A percentile compares a stretch with the other conserved stretches of the same genome.
Conservation (phyloP, 1,140 invertebrate genomes). For the Drosophila bocqueti region DNA sequence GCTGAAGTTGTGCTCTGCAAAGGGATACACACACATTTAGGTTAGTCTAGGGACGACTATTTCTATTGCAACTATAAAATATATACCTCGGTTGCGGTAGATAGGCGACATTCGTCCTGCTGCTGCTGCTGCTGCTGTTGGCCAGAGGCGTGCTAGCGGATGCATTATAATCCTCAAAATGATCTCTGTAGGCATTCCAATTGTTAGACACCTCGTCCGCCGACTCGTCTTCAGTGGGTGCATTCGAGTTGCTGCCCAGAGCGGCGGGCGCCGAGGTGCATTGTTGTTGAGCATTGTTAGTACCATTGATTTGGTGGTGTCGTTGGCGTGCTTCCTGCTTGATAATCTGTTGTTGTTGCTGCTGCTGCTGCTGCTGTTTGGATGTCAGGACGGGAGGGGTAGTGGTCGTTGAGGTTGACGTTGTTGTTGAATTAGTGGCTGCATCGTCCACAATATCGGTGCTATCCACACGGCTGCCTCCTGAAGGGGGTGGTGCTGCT, state of each 20-base stretch:
- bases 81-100: slow-evolving; percentile 36
- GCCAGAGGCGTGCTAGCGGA: background rate
- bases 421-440: slow-evolving; percentile 66
- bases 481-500: background rate
- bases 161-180: slow-evolving; percentile 55
- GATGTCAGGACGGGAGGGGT: slow-evolving; percentile 57
- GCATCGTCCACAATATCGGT: slow-evolving; percentile 66
- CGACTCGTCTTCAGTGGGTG: slow-evolving; percentile 67
- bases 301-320: slow-evolving; percentile 57
- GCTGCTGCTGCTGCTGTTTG: slow-evolving; percentile 14
- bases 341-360: slow-evolving; percentile 44
- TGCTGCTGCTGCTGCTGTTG: slow-evolving; percentile 22
- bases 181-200: slow-evolving; percentile 61
- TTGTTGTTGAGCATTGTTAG: slow-evolving; percentile 52
- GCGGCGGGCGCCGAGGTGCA: slow-evolving; percentile 18
- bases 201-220: slow-evolving; percentile 68
- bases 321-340: slow-evolving; percentile 42
- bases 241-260: slow-evolving; percentile 65
- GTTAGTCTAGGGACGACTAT: background rate
- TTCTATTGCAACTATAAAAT: too few species aligned
- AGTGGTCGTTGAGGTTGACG: slow-evolving; percentile 62
- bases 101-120: slow-evolving; percentile 41
- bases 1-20: slow-evolving; percentile 38
- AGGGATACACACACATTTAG: background rate
- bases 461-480: slow-evolving; percentile 37